Evolutionary conservation across 1,140 invertebrate species (phyloP), one percentile per base, ranked within the genome.

Genomic region (Drosophila yakuba): DNA sequence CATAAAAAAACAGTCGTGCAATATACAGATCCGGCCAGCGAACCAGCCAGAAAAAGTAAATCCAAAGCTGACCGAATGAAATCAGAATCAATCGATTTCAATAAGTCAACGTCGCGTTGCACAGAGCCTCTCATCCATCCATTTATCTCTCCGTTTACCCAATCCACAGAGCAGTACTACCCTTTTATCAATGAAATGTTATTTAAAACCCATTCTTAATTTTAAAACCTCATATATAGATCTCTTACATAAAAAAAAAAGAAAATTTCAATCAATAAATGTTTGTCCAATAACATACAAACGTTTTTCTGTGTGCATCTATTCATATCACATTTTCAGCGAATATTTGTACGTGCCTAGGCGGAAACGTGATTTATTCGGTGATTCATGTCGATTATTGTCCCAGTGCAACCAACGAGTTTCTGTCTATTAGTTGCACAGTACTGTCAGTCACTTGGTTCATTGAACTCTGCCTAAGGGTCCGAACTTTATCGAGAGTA

Each of bases 31-130:
- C 54, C 48, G 67, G 66, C 69, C 72, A 38, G 63, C 59, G 15
- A 38, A 14, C 2, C 6, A 58, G 23, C 28, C 28, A 48, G 38
- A 57, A 51, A 47, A 41, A 20, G 12, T 17, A 36, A 43, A 41
- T 17, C 52, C 63, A 50, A 51, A 38, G 48, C 61, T 58, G 50
- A 72, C 38, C 45, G 66, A 56, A 67, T 57, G 43, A 50, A 55
- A 77, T 77, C 75, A 51, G 57, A 66, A 80, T 79, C 61, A 76
- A 84, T 83, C 75, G 80, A 76, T 79, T 83, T 74, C 62, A 82
- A 82, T 82, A 83, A 82, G 51, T 78, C 62, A 81, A 76, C 62
- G 52, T 77, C 58, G 61, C 56, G 20, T 41, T 55, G 41, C 43
- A 60, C 58, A 52, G 38, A 36, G 52, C 55, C 50, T 61, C 43